Evolutionary conservation across 2,888 invertebrate species (phyloP).

Genomic region (Catotricha subobsoleta): DNA sequence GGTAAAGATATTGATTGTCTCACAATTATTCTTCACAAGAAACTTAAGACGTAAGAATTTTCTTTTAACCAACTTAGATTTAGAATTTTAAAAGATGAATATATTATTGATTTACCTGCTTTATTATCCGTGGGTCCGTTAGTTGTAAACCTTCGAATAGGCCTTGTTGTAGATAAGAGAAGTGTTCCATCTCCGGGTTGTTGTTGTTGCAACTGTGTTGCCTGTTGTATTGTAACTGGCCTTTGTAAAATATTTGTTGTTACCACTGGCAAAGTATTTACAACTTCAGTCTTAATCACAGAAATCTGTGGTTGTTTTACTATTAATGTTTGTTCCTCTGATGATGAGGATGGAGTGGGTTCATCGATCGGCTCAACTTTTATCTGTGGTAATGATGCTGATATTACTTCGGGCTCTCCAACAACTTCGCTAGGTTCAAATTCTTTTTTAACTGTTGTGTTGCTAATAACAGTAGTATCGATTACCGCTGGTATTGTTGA

Average conservation of each 20-base stretch:
- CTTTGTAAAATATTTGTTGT: background rate
- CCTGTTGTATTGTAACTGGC: constrained; percentile 10
- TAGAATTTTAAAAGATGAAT: too few relatives aligned
- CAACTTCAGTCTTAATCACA: constrained; percentile 9
- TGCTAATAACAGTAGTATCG: constrained; percentile 7
- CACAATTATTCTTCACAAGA: too few relatives aligned
- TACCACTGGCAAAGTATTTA: constrained; percentile 7
- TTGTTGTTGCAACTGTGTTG: background rate
- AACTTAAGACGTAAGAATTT: too few relatives aligned
- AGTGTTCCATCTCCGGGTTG: constrained; percentile 1
- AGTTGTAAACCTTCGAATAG: constrained; percentile 20
- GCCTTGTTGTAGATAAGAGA: constrained; percentile 5
- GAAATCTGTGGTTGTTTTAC: constrained; percentile 11
- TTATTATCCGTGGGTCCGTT: constrained; percentile 23
- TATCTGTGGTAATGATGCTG: constrained; percentile 16
- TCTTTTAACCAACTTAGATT: too few relatives aligned
- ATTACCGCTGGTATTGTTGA: background rate
- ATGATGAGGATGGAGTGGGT: background rate
- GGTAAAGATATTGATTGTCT: too few relatives aligned
- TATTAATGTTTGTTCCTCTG: background rate
- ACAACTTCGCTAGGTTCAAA: background rate
- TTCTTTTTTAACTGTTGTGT: constrained; percentile 2
- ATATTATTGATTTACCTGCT: constrained; percentile 16
- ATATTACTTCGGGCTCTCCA: background rate
- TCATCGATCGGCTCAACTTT: constrained; percentile 3